A percentile compares a stretch with the other conserved stretches of the same genome.
Evolutionary conservation across 2,888 invertebrate species (phyloP).

Genomic region (Torymus tubicola): DNA sequence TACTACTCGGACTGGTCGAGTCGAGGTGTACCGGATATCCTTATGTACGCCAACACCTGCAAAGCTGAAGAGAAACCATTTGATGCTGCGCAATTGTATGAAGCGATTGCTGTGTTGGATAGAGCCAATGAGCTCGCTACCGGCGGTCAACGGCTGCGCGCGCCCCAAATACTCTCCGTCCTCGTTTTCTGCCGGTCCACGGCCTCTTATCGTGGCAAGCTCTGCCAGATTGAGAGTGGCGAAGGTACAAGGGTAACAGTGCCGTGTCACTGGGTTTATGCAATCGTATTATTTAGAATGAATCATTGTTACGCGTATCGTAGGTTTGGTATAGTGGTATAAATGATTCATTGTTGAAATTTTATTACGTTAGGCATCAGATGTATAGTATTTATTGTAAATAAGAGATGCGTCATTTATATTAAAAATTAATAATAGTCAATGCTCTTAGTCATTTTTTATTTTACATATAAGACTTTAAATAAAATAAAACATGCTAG

Average conservation of each 20-base stretch:
- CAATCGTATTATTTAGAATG: too few relatives aligned
- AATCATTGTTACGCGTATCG: too few relatives aligned
- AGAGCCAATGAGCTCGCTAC: conserved; percentile 56
- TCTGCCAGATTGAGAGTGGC: conserved; percentile 72
- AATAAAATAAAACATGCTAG: too few relatives aligned
- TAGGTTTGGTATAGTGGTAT: too few relatives aligned
- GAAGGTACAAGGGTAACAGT: conserved; percentile 64
- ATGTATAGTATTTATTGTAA: too few relatives aligned
- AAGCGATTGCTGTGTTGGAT: conserved; percentile 57
- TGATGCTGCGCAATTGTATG: conserved; percentile 33
- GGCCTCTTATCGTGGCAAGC: conserved; percentile 53
- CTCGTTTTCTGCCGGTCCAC: conserved; percentile 59
- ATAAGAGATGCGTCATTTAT: too few relatives aligned
- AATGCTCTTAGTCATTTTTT: too few relatives aligned
- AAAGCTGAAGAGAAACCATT: conserved; percentile 46
- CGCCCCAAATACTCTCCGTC: conserved; percentile 65
- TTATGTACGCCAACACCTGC: conserved; percentile 44
- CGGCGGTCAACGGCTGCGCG: conserved; percentile 60
- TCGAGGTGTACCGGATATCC: conserved; percentile 31
- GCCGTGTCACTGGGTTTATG: too few relatives aligned
- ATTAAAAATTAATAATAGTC: too few relatives aligned
- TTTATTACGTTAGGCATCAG: too few relatives aligned
- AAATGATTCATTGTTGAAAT: too few relatives aligned
- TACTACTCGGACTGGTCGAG: conserved; percentile 29
- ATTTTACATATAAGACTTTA: too few relatives aligned